These are phyloP conservation scores for Reticulitermes speratus DNA, from an alignment of 1,140 invertebrate species.

Conservation along the genomic window DNA sequence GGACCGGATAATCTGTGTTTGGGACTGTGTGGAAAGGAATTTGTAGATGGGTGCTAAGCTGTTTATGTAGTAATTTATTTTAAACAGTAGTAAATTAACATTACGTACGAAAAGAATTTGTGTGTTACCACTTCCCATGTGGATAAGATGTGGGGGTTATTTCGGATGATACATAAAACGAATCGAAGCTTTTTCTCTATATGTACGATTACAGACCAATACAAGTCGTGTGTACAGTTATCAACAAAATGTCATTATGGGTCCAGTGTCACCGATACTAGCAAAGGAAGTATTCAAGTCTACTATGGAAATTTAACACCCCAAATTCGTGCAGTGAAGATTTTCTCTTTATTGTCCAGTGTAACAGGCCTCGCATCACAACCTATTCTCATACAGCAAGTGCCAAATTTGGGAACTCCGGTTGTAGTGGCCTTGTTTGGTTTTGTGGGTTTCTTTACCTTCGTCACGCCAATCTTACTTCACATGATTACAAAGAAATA, in stretches of 20 bases:
- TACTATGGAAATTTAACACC: conserved; percentile 65
- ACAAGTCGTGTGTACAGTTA: neutral
- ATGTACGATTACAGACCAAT: neutral
- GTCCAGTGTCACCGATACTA: neutral
- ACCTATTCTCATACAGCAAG: conserved; percentile 67
- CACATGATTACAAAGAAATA: conserved; percentile 85
- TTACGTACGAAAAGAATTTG: too few relatives aligned
- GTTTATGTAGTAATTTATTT: too few relatives aligned
- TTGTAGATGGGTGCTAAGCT: too few relatives aligned
- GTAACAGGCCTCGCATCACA: conserved; percentile 65
- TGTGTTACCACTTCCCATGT: too few relatives aligned
- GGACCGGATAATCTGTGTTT: too few relatives aligned
- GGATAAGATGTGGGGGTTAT: neutral
- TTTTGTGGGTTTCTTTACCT: conserved; percentile 74
- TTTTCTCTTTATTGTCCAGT: conserved; percentile 78
- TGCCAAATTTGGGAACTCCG: conserved; percentile 54
- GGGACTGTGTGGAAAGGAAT: too few relatives aligned
- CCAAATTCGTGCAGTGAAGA: conserved; percentile 71
- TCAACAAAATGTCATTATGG: neutral
- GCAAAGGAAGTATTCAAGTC: conserved; percentile 44
- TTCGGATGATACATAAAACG: neutral
- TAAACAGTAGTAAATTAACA: too few relatives aligned
- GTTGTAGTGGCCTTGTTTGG: conserved; percentile 60
- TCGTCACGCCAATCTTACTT: conserved; percentile 77
- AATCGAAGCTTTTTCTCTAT: neutral